phyloP scores from a whole-genome alignment of 2,888 invertebrate species.

The Argyresthia albistria region DNA sequence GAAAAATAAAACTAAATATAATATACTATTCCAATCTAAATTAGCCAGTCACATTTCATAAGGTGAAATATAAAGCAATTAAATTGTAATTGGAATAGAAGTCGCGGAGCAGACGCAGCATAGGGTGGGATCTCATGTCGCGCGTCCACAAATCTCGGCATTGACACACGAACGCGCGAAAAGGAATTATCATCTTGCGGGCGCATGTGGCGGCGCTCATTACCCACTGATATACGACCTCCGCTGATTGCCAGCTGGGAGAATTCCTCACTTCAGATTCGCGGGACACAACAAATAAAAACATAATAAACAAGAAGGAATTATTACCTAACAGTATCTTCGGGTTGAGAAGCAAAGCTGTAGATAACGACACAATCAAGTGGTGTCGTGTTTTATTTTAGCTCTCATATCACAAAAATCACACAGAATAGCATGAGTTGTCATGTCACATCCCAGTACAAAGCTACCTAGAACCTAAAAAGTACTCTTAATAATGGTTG shows the following conservation, averaged over 20 bases:
- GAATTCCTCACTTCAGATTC: background rate
- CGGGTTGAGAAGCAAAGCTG: too few species aligned
- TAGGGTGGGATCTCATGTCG: conserved; percentile 35
- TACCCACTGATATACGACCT: conserved; percentile 44
- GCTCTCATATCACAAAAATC: too few species aligned
- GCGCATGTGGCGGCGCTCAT: conserved; percentile 38
- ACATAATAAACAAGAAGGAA: background rate
- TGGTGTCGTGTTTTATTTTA: too few species aligned
- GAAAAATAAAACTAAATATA: too few species aligned
- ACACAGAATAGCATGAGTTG: too few species aligned
- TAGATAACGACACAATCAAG: too few species aligned
- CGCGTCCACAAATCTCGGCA: conserved; percentile 51
- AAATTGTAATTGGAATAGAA: background rate
- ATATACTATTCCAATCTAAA: too few species aligned
- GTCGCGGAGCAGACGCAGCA: background rate
- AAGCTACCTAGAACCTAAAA: too few species aligned
- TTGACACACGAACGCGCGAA: conserved; percentile 24
- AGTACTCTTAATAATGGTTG: too few species aligned
- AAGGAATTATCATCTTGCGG: too few species aligned
- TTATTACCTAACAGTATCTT: too few species aligned
- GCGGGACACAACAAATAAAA: background rate
- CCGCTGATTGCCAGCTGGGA: conserved; percentile 23
- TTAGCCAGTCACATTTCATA: background rate
- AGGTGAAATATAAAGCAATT: background rate
- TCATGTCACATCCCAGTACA: too few species aligned